These are phyloP conservation scores for Melinopterus prodromus DNA, from an alignment of 2,888 invertebrate genomes.

Conservation along the genomic window DNA sequence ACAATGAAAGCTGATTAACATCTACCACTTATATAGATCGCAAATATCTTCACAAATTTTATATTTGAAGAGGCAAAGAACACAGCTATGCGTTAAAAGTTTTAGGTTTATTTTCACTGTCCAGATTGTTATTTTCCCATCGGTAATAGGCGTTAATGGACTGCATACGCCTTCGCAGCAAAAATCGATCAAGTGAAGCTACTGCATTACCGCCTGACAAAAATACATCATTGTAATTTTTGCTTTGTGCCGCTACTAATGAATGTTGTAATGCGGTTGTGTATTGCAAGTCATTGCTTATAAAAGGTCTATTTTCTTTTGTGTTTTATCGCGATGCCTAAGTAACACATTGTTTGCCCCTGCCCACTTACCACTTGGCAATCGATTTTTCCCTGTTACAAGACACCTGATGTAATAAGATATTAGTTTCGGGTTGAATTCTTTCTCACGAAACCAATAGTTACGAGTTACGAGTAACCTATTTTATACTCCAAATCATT, in stretches of 20 bases:
- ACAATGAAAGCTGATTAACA: too few species aligned
- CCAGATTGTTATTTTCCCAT: slow-evolving; percentile 4
- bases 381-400: neutral
- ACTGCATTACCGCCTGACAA: neutral
- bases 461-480: too few species aligned
- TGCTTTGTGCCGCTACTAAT: neutral
- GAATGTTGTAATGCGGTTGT: neutral
- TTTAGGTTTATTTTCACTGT: neutral
- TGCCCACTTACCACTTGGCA: neutral
- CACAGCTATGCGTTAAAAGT: neutral
- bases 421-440: too few species aligned
- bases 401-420: too few species aligned
- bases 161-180: neutral
- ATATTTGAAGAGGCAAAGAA: slow-evolving; percentile 6
- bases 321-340: neutral
- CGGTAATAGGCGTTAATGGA: neutral
- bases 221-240: neutral
- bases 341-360: neutral
- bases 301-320: neutral
- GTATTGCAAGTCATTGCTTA: neutral
- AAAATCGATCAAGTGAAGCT: neutral
- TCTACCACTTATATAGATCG: neutral
- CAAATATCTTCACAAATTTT: slow-evolving; percentile 30
- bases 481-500: too few species aligned
- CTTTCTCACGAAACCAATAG: too few species aligned